Evolutionary conservation across 2,797 vertebrate species (phyloP), one percentile per base, ranked within the genome.

Genomic region (Phoebastria nigripes): DNA sequence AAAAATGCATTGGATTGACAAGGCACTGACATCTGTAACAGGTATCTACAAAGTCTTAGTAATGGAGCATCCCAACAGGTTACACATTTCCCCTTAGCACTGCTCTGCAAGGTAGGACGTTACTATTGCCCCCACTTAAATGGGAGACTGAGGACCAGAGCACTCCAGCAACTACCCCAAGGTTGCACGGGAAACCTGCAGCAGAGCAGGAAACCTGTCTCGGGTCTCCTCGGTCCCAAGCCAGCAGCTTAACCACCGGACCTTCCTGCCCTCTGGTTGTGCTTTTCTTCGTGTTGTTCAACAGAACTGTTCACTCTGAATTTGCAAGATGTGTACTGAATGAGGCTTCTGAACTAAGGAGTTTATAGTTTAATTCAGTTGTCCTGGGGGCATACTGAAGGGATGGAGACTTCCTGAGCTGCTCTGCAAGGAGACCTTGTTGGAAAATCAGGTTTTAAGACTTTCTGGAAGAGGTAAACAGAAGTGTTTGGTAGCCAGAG

Each of bases 401-500:
- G 72, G 81, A 56, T 61, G 69, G 91, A 85, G 79, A 26, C 55
- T 65, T 58, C n/a, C 41, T 25, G 41, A 79, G 44, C 54, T 72
- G 73, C 51, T 91, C 84, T 54, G 41, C 54, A 29, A 79, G 81
- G 67, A 84, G 19, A 67, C 33, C 67, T 54, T 41, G 29, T 66
- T 52, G 82, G 82, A 72, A 95, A 80, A 72, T 39, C 63, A 39
- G 71, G 18, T 59, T 83, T 86, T 35, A 59, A 74, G 87, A 31
- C 29, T 37, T 61, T 31, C 12, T 65, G 72, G 71, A 39, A 87
- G 72, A 80, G 24, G 71, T 19, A 25, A 81, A 55, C 29, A 46
- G 51, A 20, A 82, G 17, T n/a, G 44, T 79, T 51, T 58, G 44
- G 82, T 28, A 66, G 82, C 82, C 74, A 35, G 71, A 72, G 58